Conservation (phyloP, 2,888 invertebrate species). For the Spisula solida region DNA sequence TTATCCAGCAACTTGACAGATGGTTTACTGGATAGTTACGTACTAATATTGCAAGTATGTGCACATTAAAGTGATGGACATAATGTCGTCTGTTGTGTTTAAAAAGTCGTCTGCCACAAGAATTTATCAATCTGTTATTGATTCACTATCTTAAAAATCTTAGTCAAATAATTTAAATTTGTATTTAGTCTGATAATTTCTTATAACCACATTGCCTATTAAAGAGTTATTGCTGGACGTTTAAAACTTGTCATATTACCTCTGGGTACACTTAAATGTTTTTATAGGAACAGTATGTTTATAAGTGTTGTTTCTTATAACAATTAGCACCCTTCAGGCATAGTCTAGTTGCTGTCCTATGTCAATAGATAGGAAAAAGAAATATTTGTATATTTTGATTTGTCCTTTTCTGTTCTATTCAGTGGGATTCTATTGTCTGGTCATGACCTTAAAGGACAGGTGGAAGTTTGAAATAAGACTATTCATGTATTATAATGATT, state of each 20-base stretch:
- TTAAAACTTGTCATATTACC: constrained; percentile 7
- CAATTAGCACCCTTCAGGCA: constrained; percentile 25
- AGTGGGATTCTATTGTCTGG: neutral
- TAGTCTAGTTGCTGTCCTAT: neutral
- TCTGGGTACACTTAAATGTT: constrained; percentile 19
- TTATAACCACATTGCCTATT: constrained; percentile 38
- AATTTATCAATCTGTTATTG: constrained; percentile 5
- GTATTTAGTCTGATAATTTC: constrained; percentile 32
- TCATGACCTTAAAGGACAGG: neutral
- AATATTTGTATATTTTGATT: constrained; percentile 15
- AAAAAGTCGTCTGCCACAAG: constrained; percentile 8
- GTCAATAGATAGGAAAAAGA: neutral
- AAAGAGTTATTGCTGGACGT: neutral
- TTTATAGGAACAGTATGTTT: neutral
- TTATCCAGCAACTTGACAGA: constrained; percentile 8
- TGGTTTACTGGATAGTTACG: neutral
- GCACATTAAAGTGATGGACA: neutral
- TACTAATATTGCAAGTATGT: neutral
- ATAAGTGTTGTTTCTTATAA: neutral
- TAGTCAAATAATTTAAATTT: constrained; percentile 22
- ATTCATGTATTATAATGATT: neutral
- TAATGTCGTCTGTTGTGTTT: constrained; percentile 1
- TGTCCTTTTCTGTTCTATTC: neutral
- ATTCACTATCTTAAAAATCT: constrained; percentile 25
- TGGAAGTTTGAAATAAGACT: neutral